phyloP scores from a whole-genome alignment of 2,888 invertebrate genomes.

The Altica lythri region DNA sequence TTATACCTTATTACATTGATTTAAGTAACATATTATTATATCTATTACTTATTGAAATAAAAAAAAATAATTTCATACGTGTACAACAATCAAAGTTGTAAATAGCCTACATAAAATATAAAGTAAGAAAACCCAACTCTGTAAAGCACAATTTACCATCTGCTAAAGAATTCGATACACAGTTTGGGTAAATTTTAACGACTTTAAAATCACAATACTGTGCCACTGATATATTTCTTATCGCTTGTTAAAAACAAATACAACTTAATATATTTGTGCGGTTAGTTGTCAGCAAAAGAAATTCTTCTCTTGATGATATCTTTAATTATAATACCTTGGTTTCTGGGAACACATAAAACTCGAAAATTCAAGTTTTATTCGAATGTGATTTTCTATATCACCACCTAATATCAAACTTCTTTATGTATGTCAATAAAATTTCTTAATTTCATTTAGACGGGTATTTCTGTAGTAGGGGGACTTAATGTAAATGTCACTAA shows the following conservation, averaged over 20 bases:
- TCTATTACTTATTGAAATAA: too few relatives aligned
- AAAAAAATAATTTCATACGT: too few relatives aligned
- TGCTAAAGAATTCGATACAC: too few relatives aligned
- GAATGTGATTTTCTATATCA: conserved; percentile 15
- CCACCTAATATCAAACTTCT: conserved; percentile 15
- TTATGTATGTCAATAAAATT: conserved; percentile 10
- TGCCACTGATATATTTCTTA: conserved; percentile 13
- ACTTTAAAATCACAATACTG: not conserved
- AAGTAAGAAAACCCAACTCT: too few relatives aligned
- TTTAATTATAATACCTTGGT: conserved; percentile 23
- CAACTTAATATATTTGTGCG: conserved; percentile 27
- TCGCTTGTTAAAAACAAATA: conserved; percentile 21
- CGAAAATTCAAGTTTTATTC: conserved; percentile 13
- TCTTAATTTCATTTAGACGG: conserved; percentile 2
- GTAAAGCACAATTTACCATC: too few relatives aligned
- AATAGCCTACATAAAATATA: too few relatives aligned
- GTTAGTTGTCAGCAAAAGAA: conserved; percentile 19
- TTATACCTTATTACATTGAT: too few relatives aligned
- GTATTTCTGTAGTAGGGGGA: not conserved
- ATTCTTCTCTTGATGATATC: conserved; percentile 23
- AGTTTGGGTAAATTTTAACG: too few relatives aligned
- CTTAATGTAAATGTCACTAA: too few relatives aligned
- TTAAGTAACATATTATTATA: too few relatives aligned
- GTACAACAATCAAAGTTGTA: too few relatives aligned
- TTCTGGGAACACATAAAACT: conserved; percentile 23